Evolutionary conservation across 2,888 invertebrate species (phyloP), one percentile per base, ranked within the genome.

Genomic region (Nemapogon koenigi): DNA sequence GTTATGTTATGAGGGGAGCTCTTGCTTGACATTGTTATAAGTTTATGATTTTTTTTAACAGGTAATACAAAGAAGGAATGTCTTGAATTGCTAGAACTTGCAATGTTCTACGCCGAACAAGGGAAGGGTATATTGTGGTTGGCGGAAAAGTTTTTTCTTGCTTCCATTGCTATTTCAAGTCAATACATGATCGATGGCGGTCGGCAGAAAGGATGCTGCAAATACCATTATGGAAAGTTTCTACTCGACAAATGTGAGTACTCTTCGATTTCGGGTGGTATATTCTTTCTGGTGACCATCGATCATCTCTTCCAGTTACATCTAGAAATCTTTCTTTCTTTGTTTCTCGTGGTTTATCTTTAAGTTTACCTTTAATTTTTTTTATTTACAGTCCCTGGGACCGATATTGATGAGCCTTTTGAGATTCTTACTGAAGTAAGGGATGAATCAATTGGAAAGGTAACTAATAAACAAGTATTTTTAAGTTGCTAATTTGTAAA

Each of bases 121-220:
- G 73, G 70, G 16, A 72, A 73, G 49, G 79, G 78, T 1, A 81
- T 83, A 53, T 56, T 81, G 44, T 84, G 84, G 84, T 52, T 84
- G 8, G 81, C 83, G 0, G 81, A 83, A 46, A 82, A 83, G 49
- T 59, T 84, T 35, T 70, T 73, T 41, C 49, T 79, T 4, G 70
- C 78, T 2, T 46, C 71, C 1, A 70, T 82, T 14, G 73, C 72
- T 1, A 65, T 79, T 1, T 66, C 72, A 1, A 66, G 70, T 38
- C 55, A 62, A 36, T 78, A 64, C 43, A 42, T 68, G 4, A 46
- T 71, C 1, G 80, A 81, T 31, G 81, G 75, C 1, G 80, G 81
- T 2, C 65, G 78, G 27, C 68, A 70, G 42, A 75, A 81, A 46
- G 76, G 71, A 1, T 59, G 72, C 37, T 70, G 73, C 48, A 70